Conservation (phyloP, 2,113 vertebrate species). For the Oryzias celebensis region DNA sequence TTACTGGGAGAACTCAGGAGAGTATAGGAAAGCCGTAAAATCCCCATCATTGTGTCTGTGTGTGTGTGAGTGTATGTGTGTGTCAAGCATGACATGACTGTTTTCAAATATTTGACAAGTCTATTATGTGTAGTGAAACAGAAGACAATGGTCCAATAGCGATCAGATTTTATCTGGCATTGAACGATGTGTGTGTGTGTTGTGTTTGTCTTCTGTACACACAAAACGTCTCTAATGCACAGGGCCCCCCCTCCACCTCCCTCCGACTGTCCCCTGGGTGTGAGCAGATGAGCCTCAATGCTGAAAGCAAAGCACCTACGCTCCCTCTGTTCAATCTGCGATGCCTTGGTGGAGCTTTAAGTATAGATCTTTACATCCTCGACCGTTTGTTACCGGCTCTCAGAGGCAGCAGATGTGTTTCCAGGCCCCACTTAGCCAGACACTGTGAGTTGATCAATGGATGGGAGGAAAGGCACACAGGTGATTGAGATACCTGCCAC, state of each 20-base stretch:
- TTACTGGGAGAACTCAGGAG: no score
- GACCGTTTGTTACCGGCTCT: constrained; percentile 43
- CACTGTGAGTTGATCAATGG: constrained; percentile 60
- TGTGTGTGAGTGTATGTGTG: no score
- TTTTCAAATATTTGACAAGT: no score
- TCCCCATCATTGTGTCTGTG: no score
- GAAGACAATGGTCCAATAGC: constrained; percentile 27
- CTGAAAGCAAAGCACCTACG: constrained; percentile 24
- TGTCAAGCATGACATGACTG: no score
- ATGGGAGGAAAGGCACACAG: constrained; percentile 50
- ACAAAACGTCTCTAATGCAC: constrained; percentile 13
- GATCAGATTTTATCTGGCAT: constrained; percentile 6
- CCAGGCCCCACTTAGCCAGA: constrained; percentile 54
- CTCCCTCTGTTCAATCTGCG: constrained; percentile 37
- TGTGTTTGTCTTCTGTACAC: neutral
- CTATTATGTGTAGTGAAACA: constrained; percentile 1
- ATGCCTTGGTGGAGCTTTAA: constrained; percentile 40
- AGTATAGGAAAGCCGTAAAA: no score
- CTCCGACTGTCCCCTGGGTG: constrained; percentile 2
- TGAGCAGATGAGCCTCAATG: constrained; percentile 21
- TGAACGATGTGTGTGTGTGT: neutral
- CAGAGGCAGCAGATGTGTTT: constrained; percentile 52
- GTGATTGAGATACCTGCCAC: constrained; percentile 75
- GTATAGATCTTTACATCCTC: constrained; percentile 33
- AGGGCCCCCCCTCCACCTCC: neutral